phyloP scores from a whole-genome alignment of 2,113 vertebrate genomes.

The Oreotrochilus melanogaster region DNA sequence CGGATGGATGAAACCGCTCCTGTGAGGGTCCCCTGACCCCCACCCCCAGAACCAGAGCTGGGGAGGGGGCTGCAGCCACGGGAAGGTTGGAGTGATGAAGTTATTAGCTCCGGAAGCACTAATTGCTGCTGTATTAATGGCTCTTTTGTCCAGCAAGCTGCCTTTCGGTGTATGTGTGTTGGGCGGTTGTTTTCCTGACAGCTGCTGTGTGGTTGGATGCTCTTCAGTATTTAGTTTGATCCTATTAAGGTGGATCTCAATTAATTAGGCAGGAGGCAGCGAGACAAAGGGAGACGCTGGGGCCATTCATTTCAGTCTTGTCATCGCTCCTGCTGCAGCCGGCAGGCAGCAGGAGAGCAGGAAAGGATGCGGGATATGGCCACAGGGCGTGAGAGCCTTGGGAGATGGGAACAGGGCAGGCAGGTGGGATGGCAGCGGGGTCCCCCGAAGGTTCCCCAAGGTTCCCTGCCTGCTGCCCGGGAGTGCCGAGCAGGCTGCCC shows the following conservation, averaged over 20 bases:
- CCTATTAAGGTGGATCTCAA: conserved; percentile 70
- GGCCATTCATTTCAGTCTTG: conserved; percentile 23
- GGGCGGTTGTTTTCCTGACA: conserved; percentile 38
- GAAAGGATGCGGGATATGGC: accelerated
- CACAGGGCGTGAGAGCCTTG: accelerated
- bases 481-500: background rate
- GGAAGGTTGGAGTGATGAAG: background rate
- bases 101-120: background rate
- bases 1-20: accelerated
- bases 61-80: background rate
- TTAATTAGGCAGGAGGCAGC: conserved; percentile 57
- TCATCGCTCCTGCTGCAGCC: background rate
- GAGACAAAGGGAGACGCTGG: background rate
- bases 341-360: background rate
- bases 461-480: background rate
- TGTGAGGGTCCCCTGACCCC: accelerated
- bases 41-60: accelerated
- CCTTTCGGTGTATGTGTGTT: background rate
- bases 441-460: background rate
- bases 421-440: background rate
- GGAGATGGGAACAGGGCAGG: background rate
- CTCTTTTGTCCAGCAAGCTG: background rate
- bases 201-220: conserved; percentile 50
- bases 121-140: background rate
- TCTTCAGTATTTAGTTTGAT: conserved; percentile 57